Base-by-base conservation (phyloP, 2,888 invertebrate species). In the Microctonus hyperodae region DNA sequence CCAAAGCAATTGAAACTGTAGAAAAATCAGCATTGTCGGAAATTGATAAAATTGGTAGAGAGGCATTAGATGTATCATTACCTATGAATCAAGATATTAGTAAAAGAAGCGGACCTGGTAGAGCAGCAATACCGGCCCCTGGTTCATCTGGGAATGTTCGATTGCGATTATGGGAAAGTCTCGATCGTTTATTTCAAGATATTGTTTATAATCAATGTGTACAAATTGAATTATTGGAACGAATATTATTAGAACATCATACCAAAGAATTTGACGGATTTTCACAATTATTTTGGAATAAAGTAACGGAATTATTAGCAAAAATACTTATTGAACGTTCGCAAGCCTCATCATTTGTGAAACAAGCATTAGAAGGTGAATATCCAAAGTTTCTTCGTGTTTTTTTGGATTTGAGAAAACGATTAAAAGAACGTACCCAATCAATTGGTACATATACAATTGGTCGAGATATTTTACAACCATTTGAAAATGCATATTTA, bases 361-460 rank as follows among this genome's bases (percentile, higher is more conserved):
- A 91, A 77, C 94, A 95, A 83, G 91, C 93, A 65, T 87, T 96
- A 65, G 95, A 96, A 84, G 92, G 92, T 65, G 95, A 96, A 81
- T 96, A 91, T 83, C 95, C 95, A 5, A 94, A 92, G 83, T 86
- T 96, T 44, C 85, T 96, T n/a, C 90, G 93, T 77, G 88, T 92
- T 73, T 94, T 92, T 82, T 89, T 91, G 79, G 94, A 94, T 78
- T 86, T 94, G 75, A 89, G 91, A 71, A 89, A 90, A 67, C 88
- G 90, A 74, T 85, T 94, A 2, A 90, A 91, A 68, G 82, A 82
- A 60, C 75, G 75, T 64, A 75, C 78, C 6, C 81, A 81, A 65
- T 78, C 74, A 16, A 76, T 77, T 55, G 77, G 77, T 9, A 76
- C 86, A 73, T 88, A 90, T 69, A 85, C 85, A 67, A 88, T 90